These are phyloP conservation scores for Microcebus griseorufus DNA, from an alignment of 2,113 vertebrate species.

Conservation along the genomic window DNA sequence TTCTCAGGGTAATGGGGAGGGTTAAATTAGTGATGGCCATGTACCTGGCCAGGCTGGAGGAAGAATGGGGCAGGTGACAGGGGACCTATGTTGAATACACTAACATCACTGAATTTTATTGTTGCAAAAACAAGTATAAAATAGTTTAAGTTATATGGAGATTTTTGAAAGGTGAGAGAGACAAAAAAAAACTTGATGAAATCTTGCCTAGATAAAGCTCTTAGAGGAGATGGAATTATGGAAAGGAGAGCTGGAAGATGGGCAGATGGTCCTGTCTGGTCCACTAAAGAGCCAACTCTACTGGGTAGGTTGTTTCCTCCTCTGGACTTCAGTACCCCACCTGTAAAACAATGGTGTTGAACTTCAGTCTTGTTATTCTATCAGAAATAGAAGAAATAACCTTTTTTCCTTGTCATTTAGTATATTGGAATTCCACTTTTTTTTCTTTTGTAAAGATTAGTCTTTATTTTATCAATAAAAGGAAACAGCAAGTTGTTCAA, in stretches of 20 bases:
- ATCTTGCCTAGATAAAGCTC: not conserved
- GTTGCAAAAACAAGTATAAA: not conserved
- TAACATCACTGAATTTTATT: not conserved
- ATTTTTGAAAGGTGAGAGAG: not conserved
- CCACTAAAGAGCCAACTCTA: not conserved
- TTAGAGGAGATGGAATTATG: not conserved
- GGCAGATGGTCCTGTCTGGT: not conserved
- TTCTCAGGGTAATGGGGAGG: not conserved
- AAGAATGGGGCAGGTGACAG: accelerated
- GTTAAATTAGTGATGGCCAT: not conserved
- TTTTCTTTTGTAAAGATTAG: not conserved
- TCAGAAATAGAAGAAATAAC: not conserved
- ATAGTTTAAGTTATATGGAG: not conserved
- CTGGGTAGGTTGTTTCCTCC: not conserved
- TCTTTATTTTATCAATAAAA: not conserved
- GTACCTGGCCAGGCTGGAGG: not conserved
- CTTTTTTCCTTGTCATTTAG: not conserved
- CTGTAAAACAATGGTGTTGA: not conserved
- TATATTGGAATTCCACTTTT: not conserved
- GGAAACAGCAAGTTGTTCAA: not conserved
- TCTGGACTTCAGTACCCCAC: not conserved
- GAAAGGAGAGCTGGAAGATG: accelerated
- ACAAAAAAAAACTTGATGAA: not conserved
- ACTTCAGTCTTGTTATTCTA: not conserved
- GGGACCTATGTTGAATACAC: not conserved